Base-by-base conservation (phyloP, 2,797 vertebrate genomes). In the Typhlichthys eigenmanni region DNA sequence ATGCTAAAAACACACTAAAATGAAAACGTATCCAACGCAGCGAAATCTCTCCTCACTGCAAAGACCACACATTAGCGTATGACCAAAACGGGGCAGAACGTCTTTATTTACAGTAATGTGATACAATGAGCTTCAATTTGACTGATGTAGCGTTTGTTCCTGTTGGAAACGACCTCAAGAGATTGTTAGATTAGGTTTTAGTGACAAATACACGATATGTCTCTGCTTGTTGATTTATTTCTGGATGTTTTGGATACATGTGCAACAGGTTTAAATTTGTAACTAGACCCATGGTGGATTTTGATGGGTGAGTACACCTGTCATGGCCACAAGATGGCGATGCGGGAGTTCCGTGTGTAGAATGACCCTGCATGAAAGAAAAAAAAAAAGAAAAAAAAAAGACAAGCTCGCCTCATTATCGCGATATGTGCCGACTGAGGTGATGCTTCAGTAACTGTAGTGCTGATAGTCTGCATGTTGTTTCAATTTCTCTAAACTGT, bases 361-460 rank as follows among this genome's bases (percentile, higher is more conserved):
- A 0, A n/a, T 11, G 8, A 13, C 29, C 46, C 16, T 0, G 38
- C 55, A 47, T 16, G 53, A 50, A 43, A 47, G 55, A 72, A 72
- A 75, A 69, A 71, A 64, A 71, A 64, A 69, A 64, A 54, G 60
- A 68, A 74, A 64, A 64, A 29, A 55, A 78, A 59, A 74, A 85
- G 81, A 83, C 76, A 78, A 67, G 66, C 64, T 76, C 56, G 60
- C 68, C 63, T 81, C 76, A 74, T 87, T 81, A 85, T 83, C 82
- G 71, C 62, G 45, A 78, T 87, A 84, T 85, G 78, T 88, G 76
- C 71, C 81, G 81, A 77, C 76, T 77, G 78, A 63, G 66, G 73
- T 88, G 89, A 91, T 85, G 89, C 82, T 86, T 92, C 87, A 89
- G 78, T 90, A 87, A 87, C 84, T 75, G 72, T 63, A 81, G 78